These are phyloP conservation scores for Oreocharis arfaki DNA, from an alignment of 2,113 vertebrate genomes.

Conservation along the genomic window DNA sequence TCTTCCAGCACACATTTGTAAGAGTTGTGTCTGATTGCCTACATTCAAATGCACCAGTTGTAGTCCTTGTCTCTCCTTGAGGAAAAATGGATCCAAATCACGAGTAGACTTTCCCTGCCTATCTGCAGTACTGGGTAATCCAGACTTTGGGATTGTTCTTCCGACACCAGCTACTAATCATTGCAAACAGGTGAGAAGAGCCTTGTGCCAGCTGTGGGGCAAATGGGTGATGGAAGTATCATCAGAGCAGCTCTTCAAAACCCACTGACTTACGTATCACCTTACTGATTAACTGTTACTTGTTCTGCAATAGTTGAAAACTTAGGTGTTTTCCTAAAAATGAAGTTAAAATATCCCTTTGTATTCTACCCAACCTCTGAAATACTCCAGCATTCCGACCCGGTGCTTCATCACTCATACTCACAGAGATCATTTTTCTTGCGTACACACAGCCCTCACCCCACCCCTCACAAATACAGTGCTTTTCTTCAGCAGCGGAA, in stretches of 20 bases:
- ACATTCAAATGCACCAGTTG: not conserved
- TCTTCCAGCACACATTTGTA: not conserved
- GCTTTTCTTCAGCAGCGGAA: not conserved
- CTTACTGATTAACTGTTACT: not conserved
- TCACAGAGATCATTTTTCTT: not conserved
- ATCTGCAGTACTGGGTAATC: not conserved
- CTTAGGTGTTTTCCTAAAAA: not conserved
- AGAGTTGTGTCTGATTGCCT: not conserved
- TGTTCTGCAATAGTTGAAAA: not conserved
- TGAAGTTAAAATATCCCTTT: not conserved
- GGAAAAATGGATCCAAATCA: not conserved
- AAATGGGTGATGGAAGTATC: not conserved
- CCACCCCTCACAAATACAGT: not conserved
- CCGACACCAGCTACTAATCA: not conserved
- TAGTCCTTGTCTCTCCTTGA: not conserved
- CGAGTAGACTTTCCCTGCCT: not conserved
- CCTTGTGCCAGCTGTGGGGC: not conserved
- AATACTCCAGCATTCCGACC: not conserved
- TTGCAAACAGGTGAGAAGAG: not conserved
- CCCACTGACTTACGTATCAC: not conserved
- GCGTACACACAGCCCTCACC: rapidly evolving
- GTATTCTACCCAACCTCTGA: not conserved
- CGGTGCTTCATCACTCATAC: not conserved
- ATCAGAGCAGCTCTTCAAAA: not conserved
- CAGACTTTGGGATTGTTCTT: not conserved